Percentiles rank a stretch among this genome's conserved stretches.
Evolutionary conservation across 2,888 invertebrate species (phyloP).

Genomic region (Nymphalis urticae): DNA sequence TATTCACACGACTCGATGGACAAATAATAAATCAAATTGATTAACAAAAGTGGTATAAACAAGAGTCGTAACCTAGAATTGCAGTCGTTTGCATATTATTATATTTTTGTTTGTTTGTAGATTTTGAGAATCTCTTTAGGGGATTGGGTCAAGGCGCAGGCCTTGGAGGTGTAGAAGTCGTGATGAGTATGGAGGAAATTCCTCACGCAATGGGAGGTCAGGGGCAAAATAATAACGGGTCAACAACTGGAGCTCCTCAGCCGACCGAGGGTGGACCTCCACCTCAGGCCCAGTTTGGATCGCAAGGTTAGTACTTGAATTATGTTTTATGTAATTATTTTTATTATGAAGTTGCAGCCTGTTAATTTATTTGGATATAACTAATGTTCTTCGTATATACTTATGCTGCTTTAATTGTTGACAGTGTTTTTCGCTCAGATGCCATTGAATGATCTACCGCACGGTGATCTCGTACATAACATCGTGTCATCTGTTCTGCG

Average conservation of each 20-base stretch:
- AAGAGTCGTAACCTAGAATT: no score
- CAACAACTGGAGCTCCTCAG: slow-evolving; percentile 1
- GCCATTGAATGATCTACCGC: slow-evolving; percentile 54
- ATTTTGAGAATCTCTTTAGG: slow-evolving; percentile 61
- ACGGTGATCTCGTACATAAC: slow-evolving; percentile 56
- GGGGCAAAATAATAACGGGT: not conserved
- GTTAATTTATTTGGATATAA: no score
- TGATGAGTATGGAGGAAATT: slow-evolving; percentile 69
- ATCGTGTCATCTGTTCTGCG: slow-evolving; percentile 58
- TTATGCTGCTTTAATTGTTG: slow-evolving; percentile 13
- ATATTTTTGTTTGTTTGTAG: slow-evolving; percentile 48
- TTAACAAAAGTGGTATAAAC: no score
- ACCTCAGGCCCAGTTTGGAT: slow-evolving; percentile 33
- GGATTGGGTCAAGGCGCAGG: slow-evolving; percentile 51
- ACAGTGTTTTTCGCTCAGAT: slow-evolving; percentile 54
- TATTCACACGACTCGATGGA: no score
- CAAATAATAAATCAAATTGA: no score
- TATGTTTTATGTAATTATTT: no score
- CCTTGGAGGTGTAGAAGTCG: slow-evolving; percentile 59
- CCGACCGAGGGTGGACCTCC: slow-evolving; percentile 27
- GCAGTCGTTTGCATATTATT: slow-evolving; percentile 4
- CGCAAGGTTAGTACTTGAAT: slow-evolving; percentile 36
- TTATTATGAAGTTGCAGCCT: no score
- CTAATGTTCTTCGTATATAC: no score
- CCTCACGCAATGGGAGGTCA: slow-evolving; percentile 38